A percentile compares a stretch with the other conserved stretches of the same genome.
Evolutionary conservation across 2,113 vertebrate genomes (phyloP).

Genomic region (Circaetus gallicus): DNA sequence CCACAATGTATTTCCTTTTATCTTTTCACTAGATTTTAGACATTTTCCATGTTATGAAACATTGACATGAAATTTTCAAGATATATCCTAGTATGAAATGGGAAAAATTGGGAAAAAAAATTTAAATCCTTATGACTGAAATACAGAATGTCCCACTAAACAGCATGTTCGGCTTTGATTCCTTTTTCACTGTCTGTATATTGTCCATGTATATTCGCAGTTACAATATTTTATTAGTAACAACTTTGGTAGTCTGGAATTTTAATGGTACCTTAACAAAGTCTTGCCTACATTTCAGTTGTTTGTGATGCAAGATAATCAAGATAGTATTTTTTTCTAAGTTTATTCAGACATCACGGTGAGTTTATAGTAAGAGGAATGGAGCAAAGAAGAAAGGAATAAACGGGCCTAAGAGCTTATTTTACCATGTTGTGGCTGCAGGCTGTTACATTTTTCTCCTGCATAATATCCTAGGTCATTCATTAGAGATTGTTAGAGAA

Average conservation of each 20-base stretch:
- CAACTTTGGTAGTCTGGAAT: background rate
- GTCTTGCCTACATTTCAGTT: background rate
- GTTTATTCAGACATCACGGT: background rate
- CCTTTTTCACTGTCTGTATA: background rate
- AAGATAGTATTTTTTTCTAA: background rate
- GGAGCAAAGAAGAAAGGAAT: background rate
- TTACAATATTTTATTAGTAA: background rate
- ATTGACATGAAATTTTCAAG: background rate
- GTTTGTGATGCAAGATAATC: background rate
- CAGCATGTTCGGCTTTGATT: background rate
- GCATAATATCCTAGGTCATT: background rate
- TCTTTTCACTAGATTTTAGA: background rate
- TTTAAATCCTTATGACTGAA: background rate
- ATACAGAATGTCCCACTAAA: background rate
- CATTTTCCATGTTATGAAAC: background rate
- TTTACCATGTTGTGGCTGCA: background rate
- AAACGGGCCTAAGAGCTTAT: background rate
- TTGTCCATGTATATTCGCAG: background rate
- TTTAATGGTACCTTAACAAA: background rate
- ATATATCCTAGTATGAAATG: background rate
- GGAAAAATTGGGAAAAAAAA: background rate
- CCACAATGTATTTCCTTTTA: background rate
- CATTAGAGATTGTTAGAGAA: background rate
- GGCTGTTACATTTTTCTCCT: background rate
- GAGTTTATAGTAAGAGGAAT: background rate